These are phyloP conservation scores for Idaea straminata DNA, from an alignment of 2,888 invertebrate species.

Conservation along the genomic window DNA sequence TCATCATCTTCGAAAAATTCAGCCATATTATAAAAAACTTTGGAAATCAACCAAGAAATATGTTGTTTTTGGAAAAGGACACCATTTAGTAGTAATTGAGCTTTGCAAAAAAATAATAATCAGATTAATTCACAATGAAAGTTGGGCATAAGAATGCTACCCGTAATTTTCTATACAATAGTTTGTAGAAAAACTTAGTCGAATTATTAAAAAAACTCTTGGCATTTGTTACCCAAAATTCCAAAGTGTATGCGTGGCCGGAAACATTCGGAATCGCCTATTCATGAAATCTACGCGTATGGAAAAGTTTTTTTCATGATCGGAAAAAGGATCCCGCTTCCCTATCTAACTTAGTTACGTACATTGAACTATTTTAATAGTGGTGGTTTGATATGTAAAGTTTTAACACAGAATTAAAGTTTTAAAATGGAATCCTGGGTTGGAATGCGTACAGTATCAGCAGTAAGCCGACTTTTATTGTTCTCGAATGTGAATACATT, in stretches of 20 bases:
- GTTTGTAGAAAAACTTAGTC: conserved; percentile 9
- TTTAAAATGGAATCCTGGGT: conserved; percentile 11
- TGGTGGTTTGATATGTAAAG: conserved; percentile 25
- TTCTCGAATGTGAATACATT: conserved; percentile 12
- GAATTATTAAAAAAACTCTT: conserved; percentile 10
- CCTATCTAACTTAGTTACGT: conserved; percentile 8
- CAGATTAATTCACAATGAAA: too few relatives aligned
- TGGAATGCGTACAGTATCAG: neutral
- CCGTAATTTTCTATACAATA: neutral
- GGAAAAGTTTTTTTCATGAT: conserved; percentile 48
- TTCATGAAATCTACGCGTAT: conserved; percentile 57
- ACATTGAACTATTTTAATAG: conserved; percentile 28
- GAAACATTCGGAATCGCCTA: conserved; percentile 66
- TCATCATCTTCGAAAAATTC: too few relatives aligned
- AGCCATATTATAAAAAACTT: too few relatives aligned
- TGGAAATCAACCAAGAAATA: too few relatives aligned
- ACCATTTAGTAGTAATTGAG: too few relatives aligned
- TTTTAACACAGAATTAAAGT: conserved; percentile 9
- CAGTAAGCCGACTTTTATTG: conserved; percentile 16
- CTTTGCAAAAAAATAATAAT: too few relatives aligned
- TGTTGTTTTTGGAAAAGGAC: too few relatives aligned
- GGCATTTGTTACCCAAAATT: conserved; percentile 47
- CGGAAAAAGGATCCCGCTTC: conserved; percentile 32
- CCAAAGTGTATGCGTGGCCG: conserved; percentile 62
- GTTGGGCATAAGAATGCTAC: conserved; percentile 5